phyloP scores from a whole-genome alignment of 2,797 vertebrate species.

The Spinibarbus caldwelli region DNA sequence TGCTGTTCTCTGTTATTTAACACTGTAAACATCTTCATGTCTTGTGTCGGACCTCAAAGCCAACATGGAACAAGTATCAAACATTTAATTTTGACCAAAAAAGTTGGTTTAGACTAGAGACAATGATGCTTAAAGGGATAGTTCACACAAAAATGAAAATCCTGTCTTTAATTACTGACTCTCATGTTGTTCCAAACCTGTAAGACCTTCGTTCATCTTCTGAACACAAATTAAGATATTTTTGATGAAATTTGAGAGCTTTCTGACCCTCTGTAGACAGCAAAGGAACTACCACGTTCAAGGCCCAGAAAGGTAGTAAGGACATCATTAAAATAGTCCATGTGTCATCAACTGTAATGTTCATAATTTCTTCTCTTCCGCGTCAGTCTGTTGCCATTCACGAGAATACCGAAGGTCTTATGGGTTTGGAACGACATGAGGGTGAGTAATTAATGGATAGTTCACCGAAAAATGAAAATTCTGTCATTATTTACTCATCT shows the following conservation, averaged over 20 bases:
- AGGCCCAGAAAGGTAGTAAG: not conserved
- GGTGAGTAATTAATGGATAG: slow-evolving; percentile 10
- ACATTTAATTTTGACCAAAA: slow-evolving; percentile 21
- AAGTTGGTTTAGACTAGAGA: slow-evolving; percentile 1
- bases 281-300: not conserved
- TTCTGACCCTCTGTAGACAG: not conserved
- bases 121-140: slow-evolving; percentile 20
- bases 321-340: not conserved
- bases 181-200: not conserved
- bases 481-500: not conserved
- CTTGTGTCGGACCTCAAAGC: slow-evolving; percentile 25
- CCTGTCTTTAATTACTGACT: not conserved
- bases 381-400: not conserved
- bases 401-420: not conserved
- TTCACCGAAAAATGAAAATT: not conserved
- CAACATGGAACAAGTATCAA: slow-evolving; percentile 31
- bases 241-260: not conserved
- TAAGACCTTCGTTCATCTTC: too few relatives aligned
- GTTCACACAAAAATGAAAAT: not conserved
- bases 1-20: slow-evolving; percentile 15
- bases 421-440: not conserved
- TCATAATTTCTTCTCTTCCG: not conserved
- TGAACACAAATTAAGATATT: not conserved
- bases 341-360: not conserved
- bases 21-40: slow-evolving; percentile 46